Evolutionary conservation across 2,797 vertebrate species (phyloP).

Genomic region (Antennarius maculatus): DNA sequence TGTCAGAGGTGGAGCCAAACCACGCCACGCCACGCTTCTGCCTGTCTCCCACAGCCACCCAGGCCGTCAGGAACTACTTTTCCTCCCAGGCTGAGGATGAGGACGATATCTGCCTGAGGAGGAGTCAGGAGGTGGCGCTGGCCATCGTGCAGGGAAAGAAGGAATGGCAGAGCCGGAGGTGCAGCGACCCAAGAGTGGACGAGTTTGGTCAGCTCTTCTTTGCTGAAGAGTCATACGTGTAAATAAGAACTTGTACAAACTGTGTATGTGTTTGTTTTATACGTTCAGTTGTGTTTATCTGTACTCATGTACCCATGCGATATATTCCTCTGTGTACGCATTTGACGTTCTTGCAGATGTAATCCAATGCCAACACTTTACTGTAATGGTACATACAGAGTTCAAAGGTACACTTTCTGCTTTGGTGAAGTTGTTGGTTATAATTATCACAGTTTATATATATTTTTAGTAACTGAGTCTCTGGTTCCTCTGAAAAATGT

Average conservation of each 20-base stretch:
- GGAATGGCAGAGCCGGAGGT: constrained; percentile 82
- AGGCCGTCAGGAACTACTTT: constrained; percentile 74
- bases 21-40: constrained; percentile 55
- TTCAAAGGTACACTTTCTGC: constrained; percentile 1
- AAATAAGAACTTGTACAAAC: constrained; percentile 56
- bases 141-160: constrained; percentile 78
- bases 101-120: constrained; percentile 67
- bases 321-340: background rate
- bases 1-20: constrained; percentile 51
- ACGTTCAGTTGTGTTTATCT: constrained; percentile 15
- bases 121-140: constrained; percentile 77
- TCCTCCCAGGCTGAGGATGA: constrained; percentile 72
- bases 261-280: constrained; percentile 27
- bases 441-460: background rate
- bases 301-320: constrained; percentile 21
- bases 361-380: constrained; percentile 7
- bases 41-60: constrained; percentile 76
- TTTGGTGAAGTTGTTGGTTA: background rate
- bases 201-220: constrained; percentile 88
- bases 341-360: constrained; percentile 6
- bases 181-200: constrained; percentile 83
- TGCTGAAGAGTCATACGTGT: constrained; percentile 86
- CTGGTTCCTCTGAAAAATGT: constrained; percentile 9
- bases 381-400: constrained; percentile 34
- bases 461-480: too few species aligned